A percentile compares a stretch with the other conserved stretches of the same genome.
Evolutionary conservation across 2,888 invertebrate species (phyloP).

Genomic region (Oligia fasciuncula): DNA sequence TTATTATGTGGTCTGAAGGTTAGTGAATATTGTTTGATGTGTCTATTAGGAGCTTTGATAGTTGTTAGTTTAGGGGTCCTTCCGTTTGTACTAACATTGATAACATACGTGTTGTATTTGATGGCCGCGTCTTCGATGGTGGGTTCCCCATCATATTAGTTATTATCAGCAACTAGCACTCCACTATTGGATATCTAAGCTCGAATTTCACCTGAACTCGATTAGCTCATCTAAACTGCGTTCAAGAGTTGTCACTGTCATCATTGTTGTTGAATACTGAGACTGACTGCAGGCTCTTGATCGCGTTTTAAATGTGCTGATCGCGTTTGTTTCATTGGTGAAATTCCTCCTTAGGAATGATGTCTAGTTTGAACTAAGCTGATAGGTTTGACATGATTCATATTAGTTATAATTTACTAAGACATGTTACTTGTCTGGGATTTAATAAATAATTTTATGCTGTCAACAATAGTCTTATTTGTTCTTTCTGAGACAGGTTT

Average conservation of each 20-base stretch:
- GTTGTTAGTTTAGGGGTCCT: background rate
- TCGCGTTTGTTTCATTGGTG: background rate
- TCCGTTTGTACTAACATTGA: background rate
- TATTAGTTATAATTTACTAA: slow-evolving; percentile 36
- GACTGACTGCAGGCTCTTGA: background rate
- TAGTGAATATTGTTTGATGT: slow-evolving; percentile 18
- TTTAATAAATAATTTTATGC: slow-evolving; percentile 36
- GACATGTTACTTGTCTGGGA: slow-evolving; percentile 32
- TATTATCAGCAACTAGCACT: background rate
- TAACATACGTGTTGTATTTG: background rate
- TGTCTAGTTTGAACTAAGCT: background rate
- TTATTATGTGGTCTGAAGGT: slow-evolving; percentile 34
- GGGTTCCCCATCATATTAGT: no score
- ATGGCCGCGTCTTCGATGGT: background rate
- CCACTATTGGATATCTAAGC: background rate
- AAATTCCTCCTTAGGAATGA: no score
- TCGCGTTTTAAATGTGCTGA: background rate
- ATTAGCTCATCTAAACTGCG: background rate
- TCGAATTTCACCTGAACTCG: background rate
- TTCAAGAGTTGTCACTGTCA: background rate
- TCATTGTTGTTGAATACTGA: background rate
- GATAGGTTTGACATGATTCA: slow-evolving; percentile 31
- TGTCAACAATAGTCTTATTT: slow-evolving; percentile 26
- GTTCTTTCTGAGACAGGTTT: slow-evolving; percentile 1
- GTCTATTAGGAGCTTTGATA: background rate